These are phyloP conservation scores for Syngnathus typhle DNA, from an alignment of 2,113 vertebrate genomes.

Conservation along the genomic window DNA sequence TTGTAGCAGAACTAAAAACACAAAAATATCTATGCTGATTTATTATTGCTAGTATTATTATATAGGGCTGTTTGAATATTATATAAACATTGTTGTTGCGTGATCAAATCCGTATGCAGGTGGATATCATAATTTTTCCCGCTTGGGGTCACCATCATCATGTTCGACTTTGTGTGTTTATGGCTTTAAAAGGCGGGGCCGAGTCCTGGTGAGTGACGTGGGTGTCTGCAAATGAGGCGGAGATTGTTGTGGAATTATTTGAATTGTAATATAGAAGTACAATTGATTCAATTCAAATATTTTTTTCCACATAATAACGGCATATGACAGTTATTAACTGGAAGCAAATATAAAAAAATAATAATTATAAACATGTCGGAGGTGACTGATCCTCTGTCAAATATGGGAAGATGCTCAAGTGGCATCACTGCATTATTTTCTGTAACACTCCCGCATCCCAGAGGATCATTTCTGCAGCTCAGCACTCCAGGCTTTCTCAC, in stretches of 20 bases:
- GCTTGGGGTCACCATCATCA: neutral
- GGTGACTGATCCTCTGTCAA: neutral
- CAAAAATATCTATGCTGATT: neutral
- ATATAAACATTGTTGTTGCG: neutral
- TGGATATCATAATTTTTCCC: neutral
- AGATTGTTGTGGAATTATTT: too few relatives aligned
- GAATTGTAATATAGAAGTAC: too few relatives aligned
- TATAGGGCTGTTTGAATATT: neutral
- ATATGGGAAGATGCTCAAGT: constrained; percentile 1
- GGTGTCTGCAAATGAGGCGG: neutral
- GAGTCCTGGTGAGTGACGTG: neutral
- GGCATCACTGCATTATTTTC: constrained; percentile 1
- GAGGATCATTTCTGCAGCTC: constrained; percentile 10
- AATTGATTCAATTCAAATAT: neutral
- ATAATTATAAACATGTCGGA: neutral
- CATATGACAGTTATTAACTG: too few relatives aligned
- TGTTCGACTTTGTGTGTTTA: neutral
- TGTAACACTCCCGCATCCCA: neutral
- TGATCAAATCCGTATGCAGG: too few relatives aligned
- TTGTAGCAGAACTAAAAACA: neutral
- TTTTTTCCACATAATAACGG: neutral
- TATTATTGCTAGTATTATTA: neutral
- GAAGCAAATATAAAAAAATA: too few relatives aligned
- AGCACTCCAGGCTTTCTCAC: constrained; percentile 16
- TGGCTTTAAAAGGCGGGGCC: neutral